phyloP scores from a whole-genome alignment of 2,888 invertebrate species.

The Orthosia incerta region DNA sequence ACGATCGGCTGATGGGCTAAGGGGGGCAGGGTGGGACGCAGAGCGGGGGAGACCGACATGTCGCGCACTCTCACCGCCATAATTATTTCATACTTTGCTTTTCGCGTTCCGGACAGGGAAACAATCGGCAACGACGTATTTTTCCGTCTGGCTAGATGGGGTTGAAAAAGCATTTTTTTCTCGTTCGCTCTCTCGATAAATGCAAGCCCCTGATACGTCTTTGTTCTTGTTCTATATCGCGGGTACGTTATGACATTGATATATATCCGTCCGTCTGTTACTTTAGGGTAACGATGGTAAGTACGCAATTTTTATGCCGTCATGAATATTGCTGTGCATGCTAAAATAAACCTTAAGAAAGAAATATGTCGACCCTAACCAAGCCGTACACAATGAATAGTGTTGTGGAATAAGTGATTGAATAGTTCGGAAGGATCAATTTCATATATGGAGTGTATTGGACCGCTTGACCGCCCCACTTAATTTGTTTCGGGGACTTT shows the following conservation, averaged over 20 bases:
- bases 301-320: slow-evolving; percentile 29
- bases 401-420: slow-evolving; percentile 57
- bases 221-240: slow-evolving; percentile 49
- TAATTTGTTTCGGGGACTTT: slow-evolving; percentile 48
- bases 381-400: slow-evolving; percentile 32
- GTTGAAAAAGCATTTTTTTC: slow-evolving; percentile 71
- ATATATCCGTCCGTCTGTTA: slow-evolving; percentile 36
- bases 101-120: slow-evolving; percentile 81
- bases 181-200: slow-evolving; percentile 76
- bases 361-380: slow-evolving; percentile 18
- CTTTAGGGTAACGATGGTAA: slow-evolving; percentile 17
- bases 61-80: slow-evolving; percentile 82
- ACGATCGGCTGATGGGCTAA: slow-evolving; percentile 65
- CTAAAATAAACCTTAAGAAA: slow-evolving; percentile 1
- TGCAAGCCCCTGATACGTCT: slow-evolving; percentile 63
- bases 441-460: slow-evolving; percentile 56
- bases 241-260: slow-evolving; percentile 41
- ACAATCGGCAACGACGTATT: slow-evolving; percentile 84
- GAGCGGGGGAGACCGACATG: slow-evolving; percentile 68
- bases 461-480: slow-evolving; percentile 51
- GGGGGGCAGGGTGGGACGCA: slow-evolving; percentile 51
- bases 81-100: slow-evolving; percentile 89
- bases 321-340: slow-evolving; percentile 32
- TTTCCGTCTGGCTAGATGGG: slow-evolving; percentile 81
- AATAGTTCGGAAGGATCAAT: slow-evolving; percentile 46